Percentiles rank a stretch among this genome's conserved stretches.
phyloP scores from a whole-genome alignment of 2,797 vertebrate species.

The Syncerus caffer region DNA sequence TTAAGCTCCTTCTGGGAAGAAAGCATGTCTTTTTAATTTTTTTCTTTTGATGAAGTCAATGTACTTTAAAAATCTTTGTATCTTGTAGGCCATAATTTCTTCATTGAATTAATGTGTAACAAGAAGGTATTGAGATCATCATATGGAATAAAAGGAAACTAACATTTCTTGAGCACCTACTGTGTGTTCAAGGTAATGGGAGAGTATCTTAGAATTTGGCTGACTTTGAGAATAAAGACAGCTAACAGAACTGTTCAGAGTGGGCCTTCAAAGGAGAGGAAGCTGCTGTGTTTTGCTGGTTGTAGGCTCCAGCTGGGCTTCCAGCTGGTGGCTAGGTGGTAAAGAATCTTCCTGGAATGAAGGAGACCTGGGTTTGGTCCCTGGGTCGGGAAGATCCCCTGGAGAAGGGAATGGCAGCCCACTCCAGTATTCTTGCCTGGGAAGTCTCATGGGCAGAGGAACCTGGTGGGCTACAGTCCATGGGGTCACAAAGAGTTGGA shows the following conservation, averaged over 20 bases:
- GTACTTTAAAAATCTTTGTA: neutral
- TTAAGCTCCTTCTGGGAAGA: neutral
- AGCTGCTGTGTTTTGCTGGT: neutral
- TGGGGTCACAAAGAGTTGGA: neutral
- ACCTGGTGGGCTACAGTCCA: neutral
- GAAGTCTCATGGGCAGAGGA: neutral
- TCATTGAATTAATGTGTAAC: neutral
- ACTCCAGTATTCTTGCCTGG: neutral
- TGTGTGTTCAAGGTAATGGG: neutral
- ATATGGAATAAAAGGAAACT: neutral
- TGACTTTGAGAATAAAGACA: neutral
- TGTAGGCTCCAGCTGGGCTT: neutral
- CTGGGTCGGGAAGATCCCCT: neutral
- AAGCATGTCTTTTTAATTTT: neutral
- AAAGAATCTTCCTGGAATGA: neutral
- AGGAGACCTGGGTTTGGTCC: neutral
- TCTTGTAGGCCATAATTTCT: neutral
- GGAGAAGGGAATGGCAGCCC: neutral
- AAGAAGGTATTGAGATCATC: neutral
- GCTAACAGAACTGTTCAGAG: neutral
- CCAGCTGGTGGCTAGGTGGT: neutral
- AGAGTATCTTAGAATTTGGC: neutral
- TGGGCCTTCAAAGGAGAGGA: neutral
- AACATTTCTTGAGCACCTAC: neutral
- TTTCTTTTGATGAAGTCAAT: neutral